Evolutionary conservation across 2,113 vertebrate genomes (phyloP), one percentile per base, ranked within the genome.

Genomic region (Toxotes jaculatrix): DNA sequence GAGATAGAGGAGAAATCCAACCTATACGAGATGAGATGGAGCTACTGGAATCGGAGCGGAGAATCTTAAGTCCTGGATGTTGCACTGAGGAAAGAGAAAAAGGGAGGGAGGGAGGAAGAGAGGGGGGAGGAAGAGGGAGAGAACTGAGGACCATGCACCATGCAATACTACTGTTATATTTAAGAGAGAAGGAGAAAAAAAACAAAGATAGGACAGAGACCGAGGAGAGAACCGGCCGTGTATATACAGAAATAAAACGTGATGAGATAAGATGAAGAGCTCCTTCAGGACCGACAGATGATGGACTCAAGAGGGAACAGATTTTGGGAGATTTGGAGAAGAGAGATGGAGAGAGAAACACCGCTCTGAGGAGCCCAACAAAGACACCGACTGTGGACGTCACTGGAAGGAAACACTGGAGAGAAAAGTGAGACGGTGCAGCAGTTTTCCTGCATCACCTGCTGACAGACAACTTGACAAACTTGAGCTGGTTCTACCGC

Each of bases 11-110:
- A 92, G 90, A 87, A 93, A 68, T 89, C 95, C 94, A 95, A 97
- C 97, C 97, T 97, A 97, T 95, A 94, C 96, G 96, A 95, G 96
- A 97, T 95, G 97, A 96, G 95, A 98, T 95, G 93, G 96, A 97
- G 95, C 96, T 97, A 96, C 96, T 96, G 95, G 97, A 98, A 91
- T 97, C 96, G 93, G 96, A 97, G 94, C 96, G 96, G 89, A 97
- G 96, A 93, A 97, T 96, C 96, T 97, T 98, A 96, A 95, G 96
- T 93, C 97, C 96, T 71, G 96, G 97, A 93, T 97, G 96, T 95
- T 97, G 96, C 95, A 98, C 97, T 98, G 94, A 79, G 90, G 89
- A 95, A 84, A 96, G 93, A 96, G 92, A 95, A 92, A 94, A 93
- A 93, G 74, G 84, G 89, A 83, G 93, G 87, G 90, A 63, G 75